Evolutionary conservation across 2,888 invertebrate genomes (phyloP).

Genomic region (Scelioninae gen. 2): DNA sequence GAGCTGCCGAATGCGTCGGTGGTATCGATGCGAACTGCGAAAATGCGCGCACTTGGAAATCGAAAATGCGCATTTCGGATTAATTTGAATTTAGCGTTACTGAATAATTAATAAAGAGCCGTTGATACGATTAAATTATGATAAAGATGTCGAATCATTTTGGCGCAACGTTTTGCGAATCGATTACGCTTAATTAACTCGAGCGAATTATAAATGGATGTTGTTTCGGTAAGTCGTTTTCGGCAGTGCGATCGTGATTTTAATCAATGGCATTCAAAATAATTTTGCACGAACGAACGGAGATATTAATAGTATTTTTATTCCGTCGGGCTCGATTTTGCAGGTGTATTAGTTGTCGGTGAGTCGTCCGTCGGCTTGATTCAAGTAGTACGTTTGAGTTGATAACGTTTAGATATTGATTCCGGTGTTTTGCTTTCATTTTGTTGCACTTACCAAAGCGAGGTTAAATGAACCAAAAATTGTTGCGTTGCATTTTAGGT

Average conservation of each 20-base stretch:
- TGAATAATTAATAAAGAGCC: constrained; percentile 34
- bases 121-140: constrained; percentile 31
- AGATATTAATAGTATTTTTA: constrained; percentile 15
- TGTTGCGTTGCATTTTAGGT: no score
- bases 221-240: constrained; percentile 11
- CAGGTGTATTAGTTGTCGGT: neutral
- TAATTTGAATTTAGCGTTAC: constrained; percentile 5
- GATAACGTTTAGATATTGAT: constrained; percentile 3
- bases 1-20: no score
- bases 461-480: no score
- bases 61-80: constrained; percentile 4
- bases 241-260: constrained; percentile 9
- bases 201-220: constrained; percentile 14
- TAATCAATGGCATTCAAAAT: constrained; percentile 17
- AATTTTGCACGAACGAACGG: constrained; percentile 2
- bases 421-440: neutral
- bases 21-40: no score
- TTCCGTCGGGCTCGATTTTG: neutral
- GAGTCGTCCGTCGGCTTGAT: neutral
- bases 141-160: constrained; percentile 43
- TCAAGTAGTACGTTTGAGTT: neutral
- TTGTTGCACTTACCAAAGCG: no score
- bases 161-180: constrained; percentile 19
- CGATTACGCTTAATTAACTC: constrained; percentile 42
- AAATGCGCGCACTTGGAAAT: neutral